phyloP scores from a whole-genome alignment of 2,113 vertebrate species.

The Chloropsis cyanopogon region DNA sequence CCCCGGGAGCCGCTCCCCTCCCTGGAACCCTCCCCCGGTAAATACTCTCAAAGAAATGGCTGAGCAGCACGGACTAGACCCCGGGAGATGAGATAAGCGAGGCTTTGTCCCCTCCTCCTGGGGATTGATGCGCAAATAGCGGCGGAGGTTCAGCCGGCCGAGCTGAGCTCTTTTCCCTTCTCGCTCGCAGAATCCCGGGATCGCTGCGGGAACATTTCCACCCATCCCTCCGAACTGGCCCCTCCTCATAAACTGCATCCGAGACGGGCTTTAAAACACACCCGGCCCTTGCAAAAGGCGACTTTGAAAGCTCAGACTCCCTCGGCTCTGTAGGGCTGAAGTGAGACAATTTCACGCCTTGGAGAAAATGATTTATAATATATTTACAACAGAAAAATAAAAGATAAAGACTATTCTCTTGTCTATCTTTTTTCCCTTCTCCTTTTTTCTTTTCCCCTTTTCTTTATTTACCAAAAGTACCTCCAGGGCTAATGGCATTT shows the following conservation, averaged over 20 bases:
- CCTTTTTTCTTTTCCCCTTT: not conserved
- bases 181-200: not conserved
- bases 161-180: not conserved
- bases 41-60: accelerated
- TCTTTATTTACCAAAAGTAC: constrained; percentile 59
- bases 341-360: not conserved
- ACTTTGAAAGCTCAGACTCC: constrained; percentile 43
- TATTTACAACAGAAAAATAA: not conserved
- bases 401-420: constrained; percentile 26
- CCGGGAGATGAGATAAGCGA: not conserved
- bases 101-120: not conserved
- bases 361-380: constrained; percentile 9
- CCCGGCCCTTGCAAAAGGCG: not conserved
- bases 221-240: not conserved
- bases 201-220: accelerated
- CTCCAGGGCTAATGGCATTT: constrained; percentile 54
- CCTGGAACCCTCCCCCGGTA: not conserved
- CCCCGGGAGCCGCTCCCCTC: not conserved
- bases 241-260: not conserved
- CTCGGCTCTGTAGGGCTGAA: not conserved
- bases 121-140: not conserved
- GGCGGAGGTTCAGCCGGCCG: not conserved
- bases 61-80: not conserved
- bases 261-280: constrained; percentile 43
- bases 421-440: not conserved